Base-by-base conservation (phyloP, 1,140 invertebrate genomes). In the Agrilus planipennis region DNA sequence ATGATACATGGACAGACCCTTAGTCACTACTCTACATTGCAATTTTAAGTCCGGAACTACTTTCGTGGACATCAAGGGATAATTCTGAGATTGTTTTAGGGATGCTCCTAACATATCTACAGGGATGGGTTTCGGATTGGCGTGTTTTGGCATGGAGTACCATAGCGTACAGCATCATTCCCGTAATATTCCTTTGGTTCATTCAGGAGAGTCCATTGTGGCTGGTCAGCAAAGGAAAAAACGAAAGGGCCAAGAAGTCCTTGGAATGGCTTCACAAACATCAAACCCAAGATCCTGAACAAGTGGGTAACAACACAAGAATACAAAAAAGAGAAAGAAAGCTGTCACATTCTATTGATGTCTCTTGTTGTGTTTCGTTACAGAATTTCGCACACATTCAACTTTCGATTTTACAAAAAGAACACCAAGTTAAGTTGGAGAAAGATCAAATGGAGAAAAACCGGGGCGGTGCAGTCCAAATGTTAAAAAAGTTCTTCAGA, bases 141-240 rank as follows among this genome's bases (percentile, higher is more conserved):
- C 52, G 68, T 11, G 49, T 61, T 9, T 61, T 72, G 1, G 69
- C 73, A 1, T 73, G 70, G 69, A 45, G 65, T 2, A 50, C 53
- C 21, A 71, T 72, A 22, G 63, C 67, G 18, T 63, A 73, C 18
- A 63, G 71, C 18, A 47, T 74, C 1, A 42, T 73, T 1, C 60
- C 78, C 1, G 56, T 69, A 3, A 42, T 72, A 11, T 23, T 79
- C 2, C 58, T 71, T 10, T 37, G 75, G 2, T 68, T 69, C 38
- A 61, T 80, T 5, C 79, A 78, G 0, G 81, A 83, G 62, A 79
- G 77, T 37, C 81, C 81, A 0, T 54, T 64, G 0, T 77, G 71
- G 70, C 54, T 76, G 0, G 56, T 75, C 1, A 63, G 64, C 0
- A 70, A 70, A 42, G 70, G 69, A 2, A 57, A 64, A 22, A 52